A percentile compares a stretch with the other conserved stretches of the same genome.
Evolutionary conservation across 92 coral and sea anemone genomes (phyloP).

Genomic region (Porites cylindrica): DNA sequence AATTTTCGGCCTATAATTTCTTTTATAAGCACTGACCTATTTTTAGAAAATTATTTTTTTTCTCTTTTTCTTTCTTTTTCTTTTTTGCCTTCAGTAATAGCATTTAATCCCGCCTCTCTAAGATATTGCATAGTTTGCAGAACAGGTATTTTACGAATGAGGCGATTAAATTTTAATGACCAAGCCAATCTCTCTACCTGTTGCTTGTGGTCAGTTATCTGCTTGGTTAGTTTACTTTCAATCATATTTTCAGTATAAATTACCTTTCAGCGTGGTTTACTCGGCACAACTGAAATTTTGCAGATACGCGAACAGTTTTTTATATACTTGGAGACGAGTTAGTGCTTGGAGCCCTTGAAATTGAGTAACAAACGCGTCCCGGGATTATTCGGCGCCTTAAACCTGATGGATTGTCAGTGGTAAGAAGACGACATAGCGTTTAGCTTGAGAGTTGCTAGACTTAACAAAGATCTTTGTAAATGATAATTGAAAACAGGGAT

Average conservation of each 20-base stretch:
- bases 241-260: slow-evolving; percentile 2
- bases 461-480: slow-evolving; percentile 1
- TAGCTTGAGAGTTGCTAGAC: slow-evolving; percentile 34
- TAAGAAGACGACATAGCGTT: neutral
- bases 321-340: neutral
- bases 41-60: too few species aligned
- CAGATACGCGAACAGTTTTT: neutral
- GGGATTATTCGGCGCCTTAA: neutral
- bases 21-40: too few species aligned
- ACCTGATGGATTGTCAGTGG: neutral
- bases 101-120: neutral
- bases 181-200: slow-evolving; percentile 27
- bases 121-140: neutral
- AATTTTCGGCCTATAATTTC: too few species aligned
- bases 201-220: slow-evolving; percentile 36
- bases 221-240: slow-evolving; percentile 16
- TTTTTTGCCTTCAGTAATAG: too few species aligned
- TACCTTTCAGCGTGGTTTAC: slow-evolving; percentile 12
- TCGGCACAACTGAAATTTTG: neutral
- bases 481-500: neutral
- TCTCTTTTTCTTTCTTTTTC: too few species aligned
- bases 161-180: slow-evolving; percentile 17
- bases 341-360: neutral
- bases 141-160: neutral
- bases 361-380: neutral